A percentile compares a stretch with the other conserved stretches of the same genome.
Conservation (phyloP, 2,797 vertebrate species). For the Staurois parvus region DNA sequence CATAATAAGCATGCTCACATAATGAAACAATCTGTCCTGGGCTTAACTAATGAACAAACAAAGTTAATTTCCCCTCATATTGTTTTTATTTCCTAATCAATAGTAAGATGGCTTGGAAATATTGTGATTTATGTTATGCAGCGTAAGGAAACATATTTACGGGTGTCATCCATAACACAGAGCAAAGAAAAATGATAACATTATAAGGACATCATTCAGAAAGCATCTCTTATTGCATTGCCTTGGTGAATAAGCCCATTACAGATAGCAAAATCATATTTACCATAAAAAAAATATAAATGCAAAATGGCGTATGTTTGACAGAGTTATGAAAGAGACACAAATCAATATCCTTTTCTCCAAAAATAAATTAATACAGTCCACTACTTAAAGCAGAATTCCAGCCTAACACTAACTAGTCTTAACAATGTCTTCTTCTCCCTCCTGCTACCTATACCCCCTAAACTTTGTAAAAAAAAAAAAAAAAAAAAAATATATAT, state of each 20-base stretch:
- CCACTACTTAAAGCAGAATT: too few species aligned
- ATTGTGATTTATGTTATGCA: neutral
- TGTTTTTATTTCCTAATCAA: neutral
- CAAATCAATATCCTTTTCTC: too few species aligned
- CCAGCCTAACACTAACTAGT: too few species aligned
- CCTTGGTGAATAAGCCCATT: neutral
- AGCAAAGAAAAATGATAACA: neutral
- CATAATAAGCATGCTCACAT: slow-evolving; percentile 5
- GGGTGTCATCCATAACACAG: neutral
- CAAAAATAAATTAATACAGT: too few species aligned
- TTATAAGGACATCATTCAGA: neutral
- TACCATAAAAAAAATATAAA: neutral
- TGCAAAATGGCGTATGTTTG: neutral
- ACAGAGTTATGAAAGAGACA: too few species aligned
- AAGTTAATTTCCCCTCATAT: neutral
- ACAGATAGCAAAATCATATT: neutral
- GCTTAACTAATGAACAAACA: neutral
- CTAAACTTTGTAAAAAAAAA: too few species aligned
- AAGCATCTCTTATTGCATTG: neutral
- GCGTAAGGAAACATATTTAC: neutral
- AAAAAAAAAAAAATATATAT: too few species aligned
- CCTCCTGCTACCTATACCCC: too few species aligned
- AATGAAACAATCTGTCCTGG: neutral
- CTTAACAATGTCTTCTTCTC: too few species aligned
- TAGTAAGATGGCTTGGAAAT: neutral